Conservation (phyloP, 2,797 vertebrate genomes). For the Enteromius treurensis region DNA sequence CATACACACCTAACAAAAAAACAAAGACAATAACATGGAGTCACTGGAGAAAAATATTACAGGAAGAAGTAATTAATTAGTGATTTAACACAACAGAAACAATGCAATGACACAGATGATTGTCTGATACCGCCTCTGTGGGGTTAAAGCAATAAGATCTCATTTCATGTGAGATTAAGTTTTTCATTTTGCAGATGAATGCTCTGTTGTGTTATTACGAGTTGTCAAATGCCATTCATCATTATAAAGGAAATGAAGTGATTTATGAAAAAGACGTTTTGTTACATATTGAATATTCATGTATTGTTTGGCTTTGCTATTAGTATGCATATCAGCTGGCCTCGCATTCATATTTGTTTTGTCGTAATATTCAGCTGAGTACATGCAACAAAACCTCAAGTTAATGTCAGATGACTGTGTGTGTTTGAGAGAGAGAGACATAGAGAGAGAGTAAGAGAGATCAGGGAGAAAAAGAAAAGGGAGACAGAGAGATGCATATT, state of each 20-base stretch:
- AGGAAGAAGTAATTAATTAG: conserved; percentile 44
- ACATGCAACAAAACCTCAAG: neutral
- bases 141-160: conserved; percentile 45
- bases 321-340: conserved; percentile 40
- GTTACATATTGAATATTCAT: conserved; percentile 33
- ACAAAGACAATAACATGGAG: conserved; percentile 24
- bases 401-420: conserved; percentile 17
- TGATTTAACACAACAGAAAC: conserved; percentile 50
- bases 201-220: conserved; percentile 44
- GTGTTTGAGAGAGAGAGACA: neutral
- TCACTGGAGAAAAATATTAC: conserved; percentile 20
- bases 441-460: conserved; percentile 4
- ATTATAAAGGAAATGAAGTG: conserved; percentile 42
- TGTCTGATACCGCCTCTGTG: conserved; percentile 32
- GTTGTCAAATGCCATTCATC: conserved; percentile 49
- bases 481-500: conserved; percentile 41
- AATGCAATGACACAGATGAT: conserved; percentile 47
- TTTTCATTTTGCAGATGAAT: conserved; percentile 51
- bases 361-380: conserved; percentile 24
- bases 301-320: conserved; percentile 24
- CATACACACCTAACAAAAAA: conserved; percentile 4
- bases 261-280: conserved; percentile 35
- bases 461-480: neutral
- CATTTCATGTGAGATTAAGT: conserved; percentile 54
- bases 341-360: conserved; percentile 26